Evolutionary conservation across 1,140 invertebrate genomes (phyloP).

Genomic region (Copidosoma floridanum): DNA sequence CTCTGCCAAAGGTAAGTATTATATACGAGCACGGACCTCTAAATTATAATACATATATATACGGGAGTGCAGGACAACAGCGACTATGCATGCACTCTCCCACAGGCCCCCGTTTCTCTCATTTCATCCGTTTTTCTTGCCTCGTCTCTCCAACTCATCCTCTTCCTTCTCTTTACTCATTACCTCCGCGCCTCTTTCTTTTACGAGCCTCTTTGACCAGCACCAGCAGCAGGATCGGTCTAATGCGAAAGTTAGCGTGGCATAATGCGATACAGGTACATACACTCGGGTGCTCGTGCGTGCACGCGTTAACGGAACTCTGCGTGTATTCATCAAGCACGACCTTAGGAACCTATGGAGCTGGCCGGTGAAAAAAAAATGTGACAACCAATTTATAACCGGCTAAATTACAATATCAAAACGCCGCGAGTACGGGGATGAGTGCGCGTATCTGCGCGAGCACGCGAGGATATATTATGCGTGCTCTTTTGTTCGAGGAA

Average conservation of each 20-base stretch:
- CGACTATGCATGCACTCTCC: background rate
- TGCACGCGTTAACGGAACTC: slow-evolving; percentile 24
- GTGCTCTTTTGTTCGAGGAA: background rate
- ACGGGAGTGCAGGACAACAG: background rate
- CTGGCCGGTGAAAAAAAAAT: slow-evolving; percentile 33
- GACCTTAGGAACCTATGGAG: slow-evolving; percentile 33
- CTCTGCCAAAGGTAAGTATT: background rate
- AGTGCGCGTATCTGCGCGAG: background rate
- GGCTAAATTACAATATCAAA: slow-evolving; percentile 48
- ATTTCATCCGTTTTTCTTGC: background rate
- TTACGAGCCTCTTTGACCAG: background rate
- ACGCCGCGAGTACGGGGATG: background rate
- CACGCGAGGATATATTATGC: background rate
- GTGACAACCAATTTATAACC: slow-evolving; percentile 46
- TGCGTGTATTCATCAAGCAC: slow-evolving; percentile 40
- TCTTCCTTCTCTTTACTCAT: background rate
- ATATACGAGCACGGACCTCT: background rate
- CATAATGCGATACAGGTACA: background rate
- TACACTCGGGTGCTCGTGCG: slow-evolving; percentile 32
- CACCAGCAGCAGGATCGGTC: background rate
- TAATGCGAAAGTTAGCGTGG: no score
- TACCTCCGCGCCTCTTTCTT: slow-evolving; percentile 1
- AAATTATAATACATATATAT: slow-evolving; percentile 20
- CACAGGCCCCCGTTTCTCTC: background rate
- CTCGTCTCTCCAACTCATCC: no score